Evolutionary conservation across 2,113 vertebrate genomes (phyloP), one percentile per base, ranked within the genome.

Genomic region (Leptobrachium leishanense): DNA sequence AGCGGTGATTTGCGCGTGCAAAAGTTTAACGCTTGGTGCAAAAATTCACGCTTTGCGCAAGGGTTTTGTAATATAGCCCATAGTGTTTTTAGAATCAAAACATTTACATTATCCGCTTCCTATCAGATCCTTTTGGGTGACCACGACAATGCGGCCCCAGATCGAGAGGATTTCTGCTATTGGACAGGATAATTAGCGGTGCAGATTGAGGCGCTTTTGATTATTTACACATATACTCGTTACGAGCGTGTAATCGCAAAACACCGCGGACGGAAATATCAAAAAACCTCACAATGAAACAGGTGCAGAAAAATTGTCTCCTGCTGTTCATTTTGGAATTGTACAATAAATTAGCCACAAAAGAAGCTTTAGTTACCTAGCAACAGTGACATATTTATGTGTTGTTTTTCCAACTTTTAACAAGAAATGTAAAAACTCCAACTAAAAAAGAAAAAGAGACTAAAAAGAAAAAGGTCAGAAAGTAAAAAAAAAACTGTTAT

Each of bases 291-390:
- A 79, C 39, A 79, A 55, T 66, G 39, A 67, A 67, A 55, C 70
- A 73, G 63, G 70, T 79, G 50, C 41, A 73, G 70, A 73, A 44
- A 40, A 73, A 73, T 67, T 44, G 57, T 73, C 41, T 79, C 70
- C 63, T 59, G 62, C 70, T 79, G 70, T 79, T 79, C 70, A 40
- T 39, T 42, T 55, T 75, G 43, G 65, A 15, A 40, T 68, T 59
- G 50, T 67, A 46, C 76, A 79, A 79, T 72, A 79, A 72, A 72
- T 79, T 79, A 72, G 13, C n/a, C 6, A 69, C 39, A 31, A 77
- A 79, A 73, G 20, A 20, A 64, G 31, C 6, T 40, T 57, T 79
- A 40, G n/a, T 41, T 72, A 69, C 41, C 53, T 44, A 72, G 68
- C 72, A 54, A 72, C 76, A 62, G 20, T 57, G 13, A 53, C 12